A percentile compares a stretch with the other conserved stretches of the same genome.
Evolutionary conservation across 2,797 vertebrate genomes (phyloP).

Genomic region (Bovichtus diacanthus): DNA sequence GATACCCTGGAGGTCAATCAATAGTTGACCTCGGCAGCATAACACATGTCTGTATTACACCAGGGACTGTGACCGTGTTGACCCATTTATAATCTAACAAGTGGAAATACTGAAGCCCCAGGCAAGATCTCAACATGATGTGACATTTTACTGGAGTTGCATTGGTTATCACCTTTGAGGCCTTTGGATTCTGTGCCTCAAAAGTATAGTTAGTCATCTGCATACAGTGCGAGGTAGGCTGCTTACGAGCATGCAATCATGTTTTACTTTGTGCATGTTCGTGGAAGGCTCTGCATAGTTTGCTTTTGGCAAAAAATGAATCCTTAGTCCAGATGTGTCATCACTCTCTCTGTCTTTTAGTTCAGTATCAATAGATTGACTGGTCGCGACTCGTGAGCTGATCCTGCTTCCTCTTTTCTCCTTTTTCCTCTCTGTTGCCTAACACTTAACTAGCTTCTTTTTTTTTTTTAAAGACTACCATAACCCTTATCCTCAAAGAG

Average conservation of each 20-base stretch:
- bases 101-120: constrained; percentile 2
- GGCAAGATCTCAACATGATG: not conserved
- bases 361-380: constrained; percentile 16
- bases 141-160: constrained; percentile 2
- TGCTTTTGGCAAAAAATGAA: constrained; percentile 24
- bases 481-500: constrained; percentile 45
- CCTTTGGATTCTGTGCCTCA: not conserved
- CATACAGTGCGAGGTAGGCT: constrained; percentile 4
- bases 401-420: constrained; percentile 36
- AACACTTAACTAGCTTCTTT: constrained; percentile 39
- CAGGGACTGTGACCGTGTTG: constrained; percentile 6
- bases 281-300: not conserved
- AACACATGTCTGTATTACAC: constrained; percentile 3
- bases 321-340: constrained; percentile 10
- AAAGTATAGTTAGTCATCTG: constrained; percentile 22
- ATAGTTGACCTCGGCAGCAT: constrained; percentile 20
- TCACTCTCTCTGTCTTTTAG: constrained; percentile 7
- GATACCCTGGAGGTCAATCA: constrained; percentile 50
- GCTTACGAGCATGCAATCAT: not conserved
- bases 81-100: constrained; percentile 19
- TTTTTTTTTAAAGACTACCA: constrained; percentile 43
- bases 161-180: not conserved
- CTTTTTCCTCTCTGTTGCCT: constrained; percentile 20
- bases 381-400: constrained; percentile 9
- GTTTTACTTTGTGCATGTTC: not conserved